Evolutionary conservation across 2,888 invertebrate genomes (phyloP).

Genomic region (Drosophila greeni): DNA sequence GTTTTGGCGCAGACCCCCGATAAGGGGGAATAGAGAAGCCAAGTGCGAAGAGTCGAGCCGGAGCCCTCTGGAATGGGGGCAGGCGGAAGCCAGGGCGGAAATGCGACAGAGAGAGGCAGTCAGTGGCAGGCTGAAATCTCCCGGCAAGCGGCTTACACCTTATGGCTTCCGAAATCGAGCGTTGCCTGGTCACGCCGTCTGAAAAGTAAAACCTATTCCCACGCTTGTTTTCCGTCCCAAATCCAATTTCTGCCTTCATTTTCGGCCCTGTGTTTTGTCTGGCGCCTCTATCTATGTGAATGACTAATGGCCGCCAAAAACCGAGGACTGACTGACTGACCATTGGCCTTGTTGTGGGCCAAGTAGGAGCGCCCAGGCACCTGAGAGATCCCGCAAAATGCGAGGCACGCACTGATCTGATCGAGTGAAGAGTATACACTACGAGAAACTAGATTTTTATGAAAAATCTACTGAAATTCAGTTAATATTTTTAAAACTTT

Average conservation of each 20-base stretch:
- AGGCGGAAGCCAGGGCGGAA: slow-evolving; percentile 34
- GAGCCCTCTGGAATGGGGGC: slow-evolving; percentile 18
- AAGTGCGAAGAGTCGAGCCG: background rate
- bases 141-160: slow-evolving; percentile 16
- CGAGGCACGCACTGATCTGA: slow-evolving; percentile 27
- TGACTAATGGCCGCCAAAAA: slow-evolving; percentile 50
- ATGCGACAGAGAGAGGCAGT: slow-evolving; percentile 18
- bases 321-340: slow-evolving; percentile 30
- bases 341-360: slow-evolving; percentile 58
- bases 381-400: slow-evolving; percentile 23
- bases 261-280: slow-evolving; percentile 10
- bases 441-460: slow-evolving; percentile 13
- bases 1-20: slow-evolving; percentile 32
- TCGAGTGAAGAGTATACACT: slow-evolving; percentile 44
- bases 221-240: slow-evolving; percentile 14
- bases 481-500: no score
- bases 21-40: slow-evolving; percentile 17
- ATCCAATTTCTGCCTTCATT: slow-evolving; percentile 12
- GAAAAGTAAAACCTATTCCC: slow-evolving; percentile 31
- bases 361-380: slow-evolving; percentile 46
- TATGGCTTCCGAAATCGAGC: slow-evolving; percentile 23
- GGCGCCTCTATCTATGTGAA: slow-evolving; percentile 37
- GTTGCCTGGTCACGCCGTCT: slow-evolving; percentile 13
- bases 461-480: background rate
- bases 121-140: slow-evolving; percentile 5